Conservation (phyloP, 2,797 vertebrate species). For the Chromobotia macracanthus region DNA sequence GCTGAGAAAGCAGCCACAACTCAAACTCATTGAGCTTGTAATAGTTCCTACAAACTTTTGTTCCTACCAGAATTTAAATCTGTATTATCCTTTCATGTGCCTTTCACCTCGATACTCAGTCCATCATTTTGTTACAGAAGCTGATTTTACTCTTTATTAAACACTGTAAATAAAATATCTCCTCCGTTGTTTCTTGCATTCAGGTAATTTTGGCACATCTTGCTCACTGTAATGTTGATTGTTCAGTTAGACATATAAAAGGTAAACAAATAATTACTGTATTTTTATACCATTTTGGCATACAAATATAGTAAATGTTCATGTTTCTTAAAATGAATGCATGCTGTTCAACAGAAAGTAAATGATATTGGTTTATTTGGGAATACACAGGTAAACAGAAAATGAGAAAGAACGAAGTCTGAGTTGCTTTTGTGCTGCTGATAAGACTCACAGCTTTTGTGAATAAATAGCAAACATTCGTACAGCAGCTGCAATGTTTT, state of each 20-base stretch:
- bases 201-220: background rate
- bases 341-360: background rate
- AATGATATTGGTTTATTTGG: no score
- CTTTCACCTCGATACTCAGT: background rate
- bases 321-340: background rate
- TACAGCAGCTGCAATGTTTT: background rate
- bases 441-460: slow-evolving; percentile 15
- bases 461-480: background rate
- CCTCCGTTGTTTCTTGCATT: background rate
- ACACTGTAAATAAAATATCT: no score
- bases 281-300: background rate
- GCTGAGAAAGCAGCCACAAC: slow-evolving; percentile 15
- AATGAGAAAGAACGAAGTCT: background rate
- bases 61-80: background rate
- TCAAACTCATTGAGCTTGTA: background rate
- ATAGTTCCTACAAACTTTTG: background rate
- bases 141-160: background rate
- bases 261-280: background rate
- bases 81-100: background rate
- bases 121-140: background rate
- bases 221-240: no score
- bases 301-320: background rate
- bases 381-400: background rate
- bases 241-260: no score
- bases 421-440: slow-evolving; percentile 2